A percentile compares a stretch with the other conserved stretches of the same genome.
phyloP scores from a whole-genome alignment of 2,888 invertebrate species.

The Amphimallon solstitiale region DNA sequence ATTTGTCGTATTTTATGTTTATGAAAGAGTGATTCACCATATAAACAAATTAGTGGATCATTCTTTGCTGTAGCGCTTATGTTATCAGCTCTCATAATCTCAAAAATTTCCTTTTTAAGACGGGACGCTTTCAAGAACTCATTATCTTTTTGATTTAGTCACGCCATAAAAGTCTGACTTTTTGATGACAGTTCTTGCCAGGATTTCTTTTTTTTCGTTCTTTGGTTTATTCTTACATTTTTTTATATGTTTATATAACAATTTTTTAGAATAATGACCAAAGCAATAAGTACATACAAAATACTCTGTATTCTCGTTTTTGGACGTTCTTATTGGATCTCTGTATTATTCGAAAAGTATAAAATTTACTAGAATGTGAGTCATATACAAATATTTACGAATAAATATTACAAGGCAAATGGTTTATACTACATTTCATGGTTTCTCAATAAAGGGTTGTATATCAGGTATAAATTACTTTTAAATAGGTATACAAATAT shows the following conservation, averaged over 20 bases:
- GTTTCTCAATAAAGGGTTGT: too few relatives aligned
- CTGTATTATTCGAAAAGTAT: too few relatives aligned
- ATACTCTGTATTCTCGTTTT: slow-evolving; percentile 31
- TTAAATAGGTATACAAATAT: too few relatives aligned
- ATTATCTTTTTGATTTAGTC: slow-evolving; percentile 19
- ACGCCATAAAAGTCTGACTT: slow-evolving; percentile 40
- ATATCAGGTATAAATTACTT: too few relatives aligned
- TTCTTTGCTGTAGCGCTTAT: slow-evolving; percentile 36
- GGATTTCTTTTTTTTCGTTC: too few relatives aligned
- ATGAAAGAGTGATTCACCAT: slow-evolving; percentile 37
- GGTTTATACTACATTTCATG: too few relatives aligned
- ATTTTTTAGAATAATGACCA: slow-evolving; percentile 39
- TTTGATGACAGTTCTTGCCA: slow-evolving; percentile 34
- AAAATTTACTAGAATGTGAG: too few relatives aligned
- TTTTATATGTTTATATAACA: slow-evolving; percentile 37
- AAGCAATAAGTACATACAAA: slow-evolving; percentile 37
- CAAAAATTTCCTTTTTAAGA: slow-evolving; percentile 40
- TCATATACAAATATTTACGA: too few relatives aligned
- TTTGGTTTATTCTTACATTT: slow-evolving; percentile 37
- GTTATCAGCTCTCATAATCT: slow-evolving; percentile 40
- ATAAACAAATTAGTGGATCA: slow-evolving; percentile 41
- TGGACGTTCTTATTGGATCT: slow-evolving; percentile 36
- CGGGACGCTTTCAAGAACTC: slow-evolving; percentile 38
- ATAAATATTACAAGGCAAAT: too few relatives aligned
- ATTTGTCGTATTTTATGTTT: slow-evolving; percentile 44